Evolutionary conservation across 2,888 invertebrate species (phyloP).

Genomic region (Chaetogeoica ovagalla): DNA sequence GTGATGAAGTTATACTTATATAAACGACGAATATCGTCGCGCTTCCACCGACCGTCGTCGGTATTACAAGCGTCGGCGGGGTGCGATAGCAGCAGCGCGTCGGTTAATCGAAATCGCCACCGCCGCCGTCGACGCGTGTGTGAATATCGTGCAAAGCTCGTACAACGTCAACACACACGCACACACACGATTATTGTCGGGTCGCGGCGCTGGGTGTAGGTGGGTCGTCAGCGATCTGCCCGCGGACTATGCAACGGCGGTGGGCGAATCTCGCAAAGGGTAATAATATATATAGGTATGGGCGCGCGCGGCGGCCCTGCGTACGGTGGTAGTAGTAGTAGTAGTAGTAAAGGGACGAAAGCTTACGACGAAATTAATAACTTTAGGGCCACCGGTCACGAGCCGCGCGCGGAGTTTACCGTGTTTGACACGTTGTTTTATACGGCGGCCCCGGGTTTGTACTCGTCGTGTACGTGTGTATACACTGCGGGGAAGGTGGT

Average conservation of each 20-base stretch:
- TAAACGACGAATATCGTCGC: not conserved
- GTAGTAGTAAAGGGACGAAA: constrained; percentile 14
- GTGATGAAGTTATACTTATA: constrained; percentile 36
- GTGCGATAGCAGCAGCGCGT: not conserved
- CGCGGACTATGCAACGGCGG: not conserved
- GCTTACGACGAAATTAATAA: constrained; percentile 50
- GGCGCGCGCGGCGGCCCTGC: no score
- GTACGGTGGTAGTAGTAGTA: not conserved
- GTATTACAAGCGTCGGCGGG: no score
- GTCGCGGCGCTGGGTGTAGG: not conserved
- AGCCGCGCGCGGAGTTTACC: constrained; percentile 36
- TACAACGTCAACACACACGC: not conserved
- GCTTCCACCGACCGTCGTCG: not conserved
- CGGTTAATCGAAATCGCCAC: constrained; percentile 43
- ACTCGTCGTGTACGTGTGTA: no score
- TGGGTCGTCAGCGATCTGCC: constrained; percentile 25
- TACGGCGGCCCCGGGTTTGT: constrained; percentile 1
- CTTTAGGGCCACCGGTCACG: constrained; percentile 51
- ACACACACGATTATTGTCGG: not conserved
- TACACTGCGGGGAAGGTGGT: constrained; percentile 26
- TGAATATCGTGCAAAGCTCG: not conserved
- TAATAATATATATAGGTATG: not conserved
- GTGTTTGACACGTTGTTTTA: constrained; percentile 51
- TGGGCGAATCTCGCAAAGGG: not conserved
- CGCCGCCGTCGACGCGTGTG: no score